Conservation (phyloP, 2,113 vertebrate species). For the Arvicanthis niloticus region DNA sequence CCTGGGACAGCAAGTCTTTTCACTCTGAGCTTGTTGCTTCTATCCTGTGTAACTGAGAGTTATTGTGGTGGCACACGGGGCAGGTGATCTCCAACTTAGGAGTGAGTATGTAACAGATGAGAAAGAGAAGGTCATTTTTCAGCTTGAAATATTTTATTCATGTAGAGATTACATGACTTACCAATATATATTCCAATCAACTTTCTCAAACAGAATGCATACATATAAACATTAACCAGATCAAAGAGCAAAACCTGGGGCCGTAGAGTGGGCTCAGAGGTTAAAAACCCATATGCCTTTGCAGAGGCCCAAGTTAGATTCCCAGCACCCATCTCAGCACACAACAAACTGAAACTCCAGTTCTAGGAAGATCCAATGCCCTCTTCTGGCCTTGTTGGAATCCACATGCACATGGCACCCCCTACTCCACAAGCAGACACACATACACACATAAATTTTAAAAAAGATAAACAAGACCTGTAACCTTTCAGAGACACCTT, state of each 20-base stretch:
- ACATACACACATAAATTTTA: not conserved
- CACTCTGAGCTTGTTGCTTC: not conserved
- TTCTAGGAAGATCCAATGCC: not conserved
- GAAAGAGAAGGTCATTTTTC: conserved; percentile 31
- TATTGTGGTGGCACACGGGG: too few species aligned
- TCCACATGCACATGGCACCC: not conserved
- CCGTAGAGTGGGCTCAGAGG: not conserved
- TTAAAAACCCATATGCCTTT: not conserved
- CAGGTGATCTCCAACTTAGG: not conserved
- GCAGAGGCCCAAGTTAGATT: not conserved
- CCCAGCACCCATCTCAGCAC: not conserved
- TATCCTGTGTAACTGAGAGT: not conserved
- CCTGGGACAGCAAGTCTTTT: not conserved
- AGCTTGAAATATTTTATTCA: conserved; percentile 34
- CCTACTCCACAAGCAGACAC: not conserved
- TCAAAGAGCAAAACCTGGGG: conserved; percentile 1
- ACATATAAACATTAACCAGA: not conserved
- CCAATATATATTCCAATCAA: not conserved
- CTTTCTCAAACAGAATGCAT: conserved; percentile 30
- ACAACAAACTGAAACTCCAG: not conserved
- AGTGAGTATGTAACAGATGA: conserved; percentile 2
- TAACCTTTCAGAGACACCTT: not conserved
- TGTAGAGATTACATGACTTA: not conserved
- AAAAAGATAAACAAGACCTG: not conserved
- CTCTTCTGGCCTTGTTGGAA: not conserved